A percentile compares a stretch with the other conserved stretches of the same genome.
phyloP scores from a whole-genome alignment of 2,113 vertebrate genomes.

The Odocoileus virginianus region DNA sequence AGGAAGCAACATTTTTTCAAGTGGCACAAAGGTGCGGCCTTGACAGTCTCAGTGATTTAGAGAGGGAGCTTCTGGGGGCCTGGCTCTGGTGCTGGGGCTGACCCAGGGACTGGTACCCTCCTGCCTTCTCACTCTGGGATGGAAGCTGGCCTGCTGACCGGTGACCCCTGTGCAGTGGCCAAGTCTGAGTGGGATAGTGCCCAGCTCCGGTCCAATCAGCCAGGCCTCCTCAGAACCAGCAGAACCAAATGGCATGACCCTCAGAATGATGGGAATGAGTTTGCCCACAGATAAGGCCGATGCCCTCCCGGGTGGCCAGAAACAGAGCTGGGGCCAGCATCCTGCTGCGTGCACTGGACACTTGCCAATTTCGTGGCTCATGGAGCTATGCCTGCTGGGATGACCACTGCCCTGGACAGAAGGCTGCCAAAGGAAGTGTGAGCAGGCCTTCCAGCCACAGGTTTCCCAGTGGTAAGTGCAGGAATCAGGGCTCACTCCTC shows the following conservation, averaged over 20 bases:
- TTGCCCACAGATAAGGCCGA: fast-evolving
- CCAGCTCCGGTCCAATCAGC: not conserved
- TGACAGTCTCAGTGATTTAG: not conserved
- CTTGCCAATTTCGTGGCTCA: fast-evolving
- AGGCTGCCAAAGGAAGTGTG: not conserved
- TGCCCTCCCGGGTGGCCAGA: fast-evolving
- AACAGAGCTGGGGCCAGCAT: not conserved
- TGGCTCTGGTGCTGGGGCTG: fast-evolving
- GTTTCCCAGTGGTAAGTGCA: not conserved
- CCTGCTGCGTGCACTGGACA: fast-evolving
- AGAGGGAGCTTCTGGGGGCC: not conserved
- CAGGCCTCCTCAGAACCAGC: not conserved
- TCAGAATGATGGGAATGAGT: fast-evolving
- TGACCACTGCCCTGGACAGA: not conserved
- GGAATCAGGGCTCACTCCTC: fast-evolving
- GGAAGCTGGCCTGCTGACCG: not conserved
- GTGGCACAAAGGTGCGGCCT: not conserved
- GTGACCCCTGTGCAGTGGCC: not conserved
- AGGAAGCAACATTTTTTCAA: not conserved
- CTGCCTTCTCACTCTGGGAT: not conserved
- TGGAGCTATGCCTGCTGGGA: not conserved
- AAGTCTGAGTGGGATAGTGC: not conserved
- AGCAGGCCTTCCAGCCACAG: not conserved
- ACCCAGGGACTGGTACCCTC: not conserved
- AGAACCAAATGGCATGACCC: not conserved